phyloP scores from a whole-genome alignment of 2,113 vertebrate genomes.

The Pseudopipra pipra region DNA sequence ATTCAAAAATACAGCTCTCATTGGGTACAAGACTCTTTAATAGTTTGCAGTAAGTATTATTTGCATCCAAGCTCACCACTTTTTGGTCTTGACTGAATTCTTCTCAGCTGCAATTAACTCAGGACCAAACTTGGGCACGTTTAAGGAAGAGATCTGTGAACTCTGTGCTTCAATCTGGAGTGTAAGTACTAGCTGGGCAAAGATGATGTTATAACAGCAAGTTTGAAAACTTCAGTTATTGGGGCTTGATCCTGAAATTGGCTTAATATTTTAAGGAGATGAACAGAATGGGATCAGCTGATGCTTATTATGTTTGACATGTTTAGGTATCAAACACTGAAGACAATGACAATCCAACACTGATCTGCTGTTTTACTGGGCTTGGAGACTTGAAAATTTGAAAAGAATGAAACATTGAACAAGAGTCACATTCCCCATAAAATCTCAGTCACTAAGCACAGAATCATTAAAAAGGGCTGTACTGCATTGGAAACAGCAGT shows the following conservation, averaged over 20 bases:
- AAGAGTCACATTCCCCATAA: neutral
- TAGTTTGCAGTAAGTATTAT: neutral
- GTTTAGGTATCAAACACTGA: neutral
- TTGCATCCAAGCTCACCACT: neutral
- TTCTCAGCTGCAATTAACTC: neutral
- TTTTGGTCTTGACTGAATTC: neutral
- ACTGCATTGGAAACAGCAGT: neutral
- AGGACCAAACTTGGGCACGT: neutral
- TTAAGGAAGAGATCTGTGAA: neutral
- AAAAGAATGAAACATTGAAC: neutral
- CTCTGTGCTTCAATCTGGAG: accelerated
- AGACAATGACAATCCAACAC: neutral
- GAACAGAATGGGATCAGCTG: neutral
- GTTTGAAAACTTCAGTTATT: neutral
- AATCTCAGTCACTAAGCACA: neutral
- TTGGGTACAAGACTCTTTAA: neutral
- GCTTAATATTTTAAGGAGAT: neutral
- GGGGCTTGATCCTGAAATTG: neutral
- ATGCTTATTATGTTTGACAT: neutral
- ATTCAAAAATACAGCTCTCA: neutral
- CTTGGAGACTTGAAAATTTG: neutral
- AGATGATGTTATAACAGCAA: neutral
- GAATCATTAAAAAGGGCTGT: neutral
- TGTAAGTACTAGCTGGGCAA: neutral
- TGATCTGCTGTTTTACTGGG: neutral